Percentiles rank a stretch among this genome's conserved stretches.
phyloP scores from a whole-genome alignment of 2,113 vertebrate species.

The Pundamilia nyererei region DNA sequence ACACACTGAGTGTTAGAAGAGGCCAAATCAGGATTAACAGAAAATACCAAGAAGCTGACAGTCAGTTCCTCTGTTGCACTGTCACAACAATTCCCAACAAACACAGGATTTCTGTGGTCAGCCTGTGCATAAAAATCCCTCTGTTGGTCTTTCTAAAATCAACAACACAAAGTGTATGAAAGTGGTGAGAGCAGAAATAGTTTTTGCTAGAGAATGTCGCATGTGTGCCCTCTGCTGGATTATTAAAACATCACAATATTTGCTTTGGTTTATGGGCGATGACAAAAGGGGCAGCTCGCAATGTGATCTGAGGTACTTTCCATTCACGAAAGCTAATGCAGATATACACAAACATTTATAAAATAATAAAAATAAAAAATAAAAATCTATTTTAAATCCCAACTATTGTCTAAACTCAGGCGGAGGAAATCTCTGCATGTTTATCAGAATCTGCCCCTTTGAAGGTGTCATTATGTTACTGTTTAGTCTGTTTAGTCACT shows the following conservation, averaged over 20 bases:
- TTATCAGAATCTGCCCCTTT: not conserved
- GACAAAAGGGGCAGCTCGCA: not conserved
- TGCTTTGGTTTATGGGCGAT: no score
- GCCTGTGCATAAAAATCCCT: not conserved
- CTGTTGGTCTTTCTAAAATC: not conserved
- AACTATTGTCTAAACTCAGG: not conserved
- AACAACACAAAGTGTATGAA: not conserved
- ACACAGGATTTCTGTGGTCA: not conserved
- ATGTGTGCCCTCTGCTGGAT: constrained; percentile 44
- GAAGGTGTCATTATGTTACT: not conserved
- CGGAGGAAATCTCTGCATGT: not conserved
- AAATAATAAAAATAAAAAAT: not conserved
- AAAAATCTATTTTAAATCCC: not conserved
- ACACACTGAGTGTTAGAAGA: not conserved
- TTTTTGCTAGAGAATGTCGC: not conserved
- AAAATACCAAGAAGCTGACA: not conserved
- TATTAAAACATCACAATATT: not conserved
- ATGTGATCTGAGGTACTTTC: not conserved
- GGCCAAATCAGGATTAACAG: constrained; percentile 8
- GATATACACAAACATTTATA: not conserved
- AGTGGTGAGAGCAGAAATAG: not conserved
- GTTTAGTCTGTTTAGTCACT: not conserved
- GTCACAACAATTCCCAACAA: not conserved
- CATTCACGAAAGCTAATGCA: not conserved
- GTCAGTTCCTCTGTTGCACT: not conserved